These are phyloP conservation scores for Tachysurus fulvidraco DNA, from an alignment of 2,113 vertebrate genomes.

Conservation along the genomic window DNA sequence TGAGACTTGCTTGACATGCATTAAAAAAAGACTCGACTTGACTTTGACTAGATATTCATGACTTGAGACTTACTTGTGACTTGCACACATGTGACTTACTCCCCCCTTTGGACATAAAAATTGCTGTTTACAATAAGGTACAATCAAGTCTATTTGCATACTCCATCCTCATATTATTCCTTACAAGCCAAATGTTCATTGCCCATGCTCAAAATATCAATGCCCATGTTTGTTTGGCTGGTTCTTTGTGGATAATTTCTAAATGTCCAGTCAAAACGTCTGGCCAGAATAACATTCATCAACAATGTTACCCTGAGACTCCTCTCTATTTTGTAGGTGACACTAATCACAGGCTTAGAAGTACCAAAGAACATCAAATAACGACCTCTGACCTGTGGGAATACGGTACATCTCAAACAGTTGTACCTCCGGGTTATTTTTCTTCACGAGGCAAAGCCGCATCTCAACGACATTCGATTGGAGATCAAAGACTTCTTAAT, in stretches of 20 bases:
- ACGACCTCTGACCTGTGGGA: slow-evolving; percentile 43
- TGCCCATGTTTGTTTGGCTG: neutral
- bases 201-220: too few relatives aligned
- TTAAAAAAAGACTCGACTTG: too few relatives aligned
- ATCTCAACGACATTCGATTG: neutral
- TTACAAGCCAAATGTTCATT: too few relatives aligned
- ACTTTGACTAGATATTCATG: too few relatives aligned
- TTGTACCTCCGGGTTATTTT: neutral
- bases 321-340: slow-evolving; percentile 78
- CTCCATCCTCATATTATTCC: too few relatives aligned
- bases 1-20: too few relatives aligned
- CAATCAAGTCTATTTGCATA: neutral
- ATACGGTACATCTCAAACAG: neutral
- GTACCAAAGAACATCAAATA: slow-evolving; percentile 81
- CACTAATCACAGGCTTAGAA: slow-evolving; percentile 88
- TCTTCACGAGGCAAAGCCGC: slow-evolving; percentile 6
- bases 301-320: neutral
- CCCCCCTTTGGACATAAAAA: too few relatives aligned
- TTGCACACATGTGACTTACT: too few relatives aligned
- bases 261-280: neutral
- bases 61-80: too few relatives aligned
- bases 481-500: slow-evolving; percentile 7
- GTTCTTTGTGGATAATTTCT: neutral
- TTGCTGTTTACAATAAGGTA: neutral
- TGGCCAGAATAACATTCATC: neutral